Conservation (phyloP, 2,113 vertebrate genomes). For the Mobula hypostoma region DNA sequence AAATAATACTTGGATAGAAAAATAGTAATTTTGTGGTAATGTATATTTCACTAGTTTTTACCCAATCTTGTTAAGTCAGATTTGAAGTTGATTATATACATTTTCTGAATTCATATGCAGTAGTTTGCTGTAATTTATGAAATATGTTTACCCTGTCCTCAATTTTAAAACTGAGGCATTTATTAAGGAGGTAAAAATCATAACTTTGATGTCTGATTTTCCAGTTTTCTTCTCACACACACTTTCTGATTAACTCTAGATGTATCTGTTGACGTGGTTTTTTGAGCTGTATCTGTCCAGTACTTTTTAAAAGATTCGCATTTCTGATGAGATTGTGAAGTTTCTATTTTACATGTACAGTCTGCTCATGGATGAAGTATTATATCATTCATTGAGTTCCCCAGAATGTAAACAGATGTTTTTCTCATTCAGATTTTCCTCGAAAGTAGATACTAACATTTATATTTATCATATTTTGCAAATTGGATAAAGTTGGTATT, state of each 20-base stretch:
- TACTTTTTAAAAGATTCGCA: not conserved
- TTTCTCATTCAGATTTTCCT: not conserved
- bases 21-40: not conserved
- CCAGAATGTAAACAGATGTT: not conserved
- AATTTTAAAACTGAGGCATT: not conserved
- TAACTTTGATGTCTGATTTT: not conserved
- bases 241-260: not conserved
- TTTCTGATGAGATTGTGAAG: not conserved
- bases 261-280: conserved; percentile 2
- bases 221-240: not conserved
- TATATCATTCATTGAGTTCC: not conserved
- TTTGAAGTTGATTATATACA: not conserved
- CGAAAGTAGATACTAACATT: not conserved
- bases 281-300: not conserved
- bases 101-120: not conserved
- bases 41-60: not conserved
- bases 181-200: not conserved
- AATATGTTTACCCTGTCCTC: not conserved
- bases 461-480: not conserved
- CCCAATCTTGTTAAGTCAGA: not conserved
- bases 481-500: not conserved
- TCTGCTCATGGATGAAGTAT: not conserved
- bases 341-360: conserved; percentile 11
- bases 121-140: not conserved
- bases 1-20: not conserved